A percentile compares a stretch with the other conserved stretches of the same genome.
Evolutionary conservation across 2,113 vertebrate genomes (phyloP).

Genomic region (Sinocyclocheilus grahami): DNA sequence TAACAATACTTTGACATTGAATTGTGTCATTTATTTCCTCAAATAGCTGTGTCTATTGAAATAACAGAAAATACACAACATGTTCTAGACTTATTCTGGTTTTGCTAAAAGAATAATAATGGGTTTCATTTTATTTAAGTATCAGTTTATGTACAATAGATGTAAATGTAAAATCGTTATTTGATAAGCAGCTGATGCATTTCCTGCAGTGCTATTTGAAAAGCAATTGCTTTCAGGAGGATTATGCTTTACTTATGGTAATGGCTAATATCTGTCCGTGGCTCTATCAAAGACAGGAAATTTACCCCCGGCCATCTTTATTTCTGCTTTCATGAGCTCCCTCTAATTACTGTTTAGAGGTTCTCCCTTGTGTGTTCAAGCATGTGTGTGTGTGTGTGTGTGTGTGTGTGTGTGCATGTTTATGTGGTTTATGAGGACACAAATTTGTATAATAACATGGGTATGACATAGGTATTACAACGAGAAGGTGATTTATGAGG

Average conservation of each 20-base stretch:
- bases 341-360: neutral
- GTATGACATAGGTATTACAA: too few relatives aligned
- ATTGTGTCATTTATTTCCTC: neutral
- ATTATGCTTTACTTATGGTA: slow-evolving; percentile 37
- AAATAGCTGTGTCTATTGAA: neutral
- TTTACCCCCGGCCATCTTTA: slow-evolving; percentile 26
- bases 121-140: slow-evolving; percentile 1
- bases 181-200: slow-evolving; percentile 43
- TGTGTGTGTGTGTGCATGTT: neutral
- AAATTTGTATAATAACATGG: too few relatives aligned
- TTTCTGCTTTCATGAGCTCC: neutral
- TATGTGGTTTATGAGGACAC: neutral
- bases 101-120: neutral
- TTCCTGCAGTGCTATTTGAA: slow-evolving; percentile 13
- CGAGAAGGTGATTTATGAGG: too few relatives aligned
- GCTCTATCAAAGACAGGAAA: slow-evolving; percentile 36
- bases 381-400: too few relatives aligned
- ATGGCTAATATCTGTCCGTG: slow-evolving; percentile 28
- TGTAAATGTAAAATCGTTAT: slow-evolving; percentile 24
- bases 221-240: slow-evolving; percentile 32
- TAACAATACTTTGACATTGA: neutral
- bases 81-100: neutral
- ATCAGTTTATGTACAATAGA: neutral
- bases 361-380: neutral
- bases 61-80: neutral